Percentiles rank a stretch among this genome's conserved stretches.
These are phyloP conservation scores for Diarsia brunnea DNA, from an alignment of 2,888 invertebrate species.

Conservation along the genomic window DNA sequence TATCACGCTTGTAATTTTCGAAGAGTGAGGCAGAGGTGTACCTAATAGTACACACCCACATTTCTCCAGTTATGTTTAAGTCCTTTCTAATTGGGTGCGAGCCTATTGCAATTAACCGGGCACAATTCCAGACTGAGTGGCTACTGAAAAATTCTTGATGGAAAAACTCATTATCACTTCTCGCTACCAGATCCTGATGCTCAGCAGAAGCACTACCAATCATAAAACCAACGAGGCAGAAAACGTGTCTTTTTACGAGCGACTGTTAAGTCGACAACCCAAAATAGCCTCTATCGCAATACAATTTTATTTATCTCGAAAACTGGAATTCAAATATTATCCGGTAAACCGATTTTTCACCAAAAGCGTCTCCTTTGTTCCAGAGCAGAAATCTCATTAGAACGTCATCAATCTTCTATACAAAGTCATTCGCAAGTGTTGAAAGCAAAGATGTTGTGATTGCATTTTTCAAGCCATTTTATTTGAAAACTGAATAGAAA, in stretches of 20 bases:
- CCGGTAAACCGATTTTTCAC: conserved; percentile 47
- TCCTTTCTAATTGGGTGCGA: background rate
- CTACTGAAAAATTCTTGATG: background rate
- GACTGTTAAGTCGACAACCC: background rate
- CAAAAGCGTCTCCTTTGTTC: conserved; percentile 60
- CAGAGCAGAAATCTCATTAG: conserved; percentile 63
- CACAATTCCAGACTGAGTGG: background rate
- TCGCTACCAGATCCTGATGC: background rate
- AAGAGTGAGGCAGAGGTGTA: too few relatives aligned
- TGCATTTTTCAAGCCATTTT: conserved; percentile 62
- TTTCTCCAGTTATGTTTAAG: background rate
- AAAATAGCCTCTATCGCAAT: background rate
- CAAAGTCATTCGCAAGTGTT: conserved; percentile 64
- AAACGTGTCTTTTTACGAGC: background rate
- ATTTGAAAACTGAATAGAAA: conserved; percentile 43
- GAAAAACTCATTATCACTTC: background rate
- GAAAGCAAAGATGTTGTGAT: conserved; percentile 52
- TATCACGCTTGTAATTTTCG: background rate
- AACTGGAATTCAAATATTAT: conserved; percentile 16
- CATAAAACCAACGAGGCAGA: background rate
- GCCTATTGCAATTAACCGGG: background rate
- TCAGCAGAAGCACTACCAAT: background rate
- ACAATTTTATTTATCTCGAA: conserved; percentile 6
- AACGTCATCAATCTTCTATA: conserved; percentile 65
- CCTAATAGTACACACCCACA: background rate